Evolutionary conservation across 92 coral and sea anemone species (phyloP).

Genomic region (Epizoanthus illoricatus): DNA sequence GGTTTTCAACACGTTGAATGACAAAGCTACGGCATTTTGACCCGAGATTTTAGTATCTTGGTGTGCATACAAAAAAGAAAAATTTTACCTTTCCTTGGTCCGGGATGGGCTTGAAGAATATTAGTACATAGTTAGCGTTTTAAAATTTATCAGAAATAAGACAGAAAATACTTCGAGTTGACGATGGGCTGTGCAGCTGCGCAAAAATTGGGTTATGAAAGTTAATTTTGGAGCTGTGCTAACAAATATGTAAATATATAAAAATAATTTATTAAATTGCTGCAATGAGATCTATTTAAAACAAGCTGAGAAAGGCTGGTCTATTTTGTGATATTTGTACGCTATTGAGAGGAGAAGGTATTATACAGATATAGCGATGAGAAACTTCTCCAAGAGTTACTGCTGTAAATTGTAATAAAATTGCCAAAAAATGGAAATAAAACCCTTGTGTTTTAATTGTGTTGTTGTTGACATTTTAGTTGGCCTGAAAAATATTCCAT

Average conservation of each 20-base stretch:
- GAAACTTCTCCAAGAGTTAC: not conserved
- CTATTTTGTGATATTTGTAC: slow-evolving; percentile 41
- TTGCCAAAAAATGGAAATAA: slow-evolving; percentile 24
- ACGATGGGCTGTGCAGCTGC: not conserved
- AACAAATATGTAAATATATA: not conserved
- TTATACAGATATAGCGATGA: not conserved
- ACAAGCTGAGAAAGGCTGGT: slow-evolving; percentile 10
- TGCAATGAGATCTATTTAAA: slow-evolving; percentile 31
- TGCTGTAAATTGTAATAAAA: slow-evolving; percentile 3
- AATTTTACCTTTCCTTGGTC: not conserved
- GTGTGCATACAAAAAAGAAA: not conserved
- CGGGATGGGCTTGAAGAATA: not conserved
- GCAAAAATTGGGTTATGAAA: not conserved
- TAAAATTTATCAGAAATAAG: slow-evolving; percentile 1
- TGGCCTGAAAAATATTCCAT: not conserved
- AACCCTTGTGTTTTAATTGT: slow-evolving; percentile 8
- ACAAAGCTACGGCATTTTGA: not conserved
- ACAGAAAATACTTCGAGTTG: not conserved
- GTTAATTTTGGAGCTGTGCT: slow-evolving; percentile 1
- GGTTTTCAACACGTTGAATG: not conserved
- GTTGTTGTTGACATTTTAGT: not conserved
- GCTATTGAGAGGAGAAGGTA: not conserved
- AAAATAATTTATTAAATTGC: slow-evolving; percentile 27
- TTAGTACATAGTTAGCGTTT: slow-evolving; percentile 30
- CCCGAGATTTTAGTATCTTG: not conserved